Base-by-base conservation (phyloP, 1,140 invertebrate genomes). In the Leptinotarsa lineolata region DNA sequence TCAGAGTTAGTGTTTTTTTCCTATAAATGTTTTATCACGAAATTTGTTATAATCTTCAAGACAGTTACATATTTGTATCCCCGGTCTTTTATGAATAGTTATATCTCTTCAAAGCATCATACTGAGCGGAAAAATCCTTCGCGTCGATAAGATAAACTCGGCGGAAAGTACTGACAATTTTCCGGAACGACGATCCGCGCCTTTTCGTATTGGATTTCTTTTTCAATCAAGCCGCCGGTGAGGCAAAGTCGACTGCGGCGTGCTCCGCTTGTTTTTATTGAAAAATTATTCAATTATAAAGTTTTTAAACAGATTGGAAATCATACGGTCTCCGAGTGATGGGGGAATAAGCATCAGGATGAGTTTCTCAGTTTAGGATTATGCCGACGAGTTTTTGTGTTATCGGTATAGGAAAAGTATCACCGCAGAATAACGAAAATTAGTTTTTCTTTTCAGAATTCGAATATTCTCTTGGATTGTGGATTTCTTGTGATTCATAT, bases 251-350 rank as follows among this genome's bases (percentile, higher is more conserved):
- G 30, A 44, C n/a, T 24, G 73, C 71, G 70, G 71, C 74, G 79
- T 79, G 81, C 80, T 81, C 78, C 79, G 80, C 80, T 82, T 82
- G 81, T 82, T 82, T 82, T 82, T 82, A 82, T 82, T 82, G 81
- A 82, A 82, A 82, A 82, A 82, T 82, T 82, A 82, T 82, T 82
- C 81, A 82, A 82, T 82, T 82, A 82, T 81, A 81, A 82, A 82
- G 81, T 82, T 82, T 82, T 81, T 77, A 81, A 82, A 81, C 80
- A 82, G 81, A 82, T 82, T 82, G 81, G 78, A 82, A 82, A 82
- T 82, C 81, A 81, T 74, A 78, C 77, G 80, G 72, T 79, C 75
- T 44, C 12, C 48, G 48, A 18, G 13, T 21, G 61, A 63, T 63
- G 61, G 48, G 48, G 48, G 48, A 54, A 54, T 54, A 13, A 54